A percentile compares a stretch with the other conserved stretches of the same genome.
These are phyloP conservation scores for Zhengitettix transpicula DNA, from an alignment of 2,888 invertebrate species.

Conservation along the genomic window DNA sequence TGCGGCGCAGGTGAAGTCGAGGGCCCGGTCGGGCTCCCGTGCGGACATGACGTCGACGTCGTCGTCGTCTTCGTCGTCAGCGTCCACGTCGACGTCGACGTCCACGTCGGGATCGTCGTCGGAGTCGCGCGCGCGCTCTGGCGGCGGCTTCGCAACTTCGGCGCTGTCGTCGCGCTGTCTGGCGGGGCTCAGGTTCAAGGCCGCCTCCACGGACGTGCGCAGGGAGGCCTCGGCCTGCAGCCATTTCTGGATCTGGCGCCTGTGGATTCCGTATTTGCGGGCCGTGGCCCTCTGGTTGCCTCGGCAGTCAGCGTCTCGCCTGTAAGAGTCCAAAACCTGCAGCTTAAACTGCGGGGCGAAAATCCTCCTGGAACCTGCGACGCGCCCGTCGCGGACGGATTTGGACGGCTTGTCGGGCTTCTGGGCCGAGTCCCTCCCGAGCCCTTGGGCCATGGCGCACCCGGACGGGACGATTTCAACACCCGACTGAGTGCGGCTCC, in stretches of 20 bases:
- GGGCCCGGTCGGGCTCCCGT: slow-evolving; percentile 16
- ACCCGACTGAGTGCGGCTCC: slow-evolving; percentile 10
- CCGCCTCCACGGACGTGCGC: slow-evolving; percentile 46
- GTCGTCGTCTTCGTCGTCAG: slow-evolving; percentile 7
- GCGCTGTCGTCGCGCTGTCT: slow-evolving; percentile 25
- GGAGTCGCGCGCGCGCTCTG: background rate
- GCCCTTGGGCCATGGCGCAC: slow-evolving; percentile 10
- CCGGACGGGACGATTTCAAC: slow-evolving; percentile 10
- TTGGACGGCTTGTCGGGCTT: slow-evolving; percentile 5
- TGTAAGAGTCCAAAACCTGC: slow-evolving; percentile 74
- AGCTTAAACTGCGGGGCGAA: slow-evolving; percentile 80
- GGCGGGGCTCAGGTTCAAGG: slow-evolving; percentile 30
- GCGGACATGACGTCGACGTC: slow-evolving; percentile 14
- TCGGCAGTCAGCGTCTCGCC: slow-evolving; percentile 71
- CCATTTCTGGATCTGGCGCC: slow-evolving; percentile 85
- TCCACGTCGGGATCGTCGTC: slow-evolving; percentile 2
- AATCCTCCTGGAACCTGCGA: slow-evolving; percentile 67
- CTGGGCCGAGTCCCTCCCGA: slow-evolving; percentile 2
- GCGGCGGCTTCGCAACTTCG: background rate
- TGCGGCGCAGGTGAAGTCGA: slow-evolving; percentile 19
- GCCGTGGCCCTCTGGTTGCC: slow-evolving; percentile 82
- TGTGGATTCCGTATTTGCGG: slow-evolving; percentile 76
- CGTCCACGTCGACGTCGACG: slow-evolving; percentile 11
- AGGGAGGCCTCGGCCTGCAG: slow-evolving; percentile 68
- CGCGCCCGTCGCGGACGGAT: slow-evolving; percentile 6